These are phyloP conservation scores for Monopterus albus DNA, from an alignment of 2,113 vertebrate genomes.

Conservation along the genomic window DNA sequence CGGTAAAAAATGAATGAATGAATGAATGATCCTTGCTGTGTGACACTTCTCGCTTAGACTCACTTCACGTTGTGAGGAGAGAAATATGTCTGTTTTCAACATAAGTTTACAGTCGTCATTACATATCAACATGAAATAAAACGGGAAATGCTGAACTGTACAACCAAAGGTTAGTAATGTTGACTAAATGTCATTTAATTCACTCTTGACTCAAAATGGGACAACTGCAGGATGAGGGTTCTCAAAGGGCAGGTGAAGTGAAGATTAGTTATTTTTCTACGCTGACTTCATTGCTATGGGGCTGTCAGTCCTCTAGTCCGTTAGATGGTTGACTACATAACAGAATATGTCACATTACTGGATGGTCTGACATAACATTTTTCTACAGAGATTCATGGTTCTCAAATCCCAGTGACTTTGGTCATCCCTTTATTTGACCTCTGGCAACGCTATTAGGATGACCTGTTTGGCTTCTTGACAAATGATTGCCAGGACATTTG, in stretches of 20 bases:
- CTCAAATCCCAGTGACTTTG: too few species aligned
- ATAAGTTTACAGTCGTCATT: neutral
- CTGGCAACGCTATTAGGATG: too few species aligned
- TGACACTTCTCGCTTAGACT: neutral
- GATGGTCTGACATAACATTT: too few species aligned
- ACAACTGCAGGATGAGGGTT: neutral
- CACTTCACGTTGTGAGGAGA: constrained; percentile 1
- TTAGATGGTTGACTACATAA: too few species aligned
- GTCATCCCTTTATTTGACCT: too few species aligned
- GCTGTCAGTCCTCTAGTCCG: too few species aligned
- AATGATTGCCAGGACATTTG: too few species aligned
- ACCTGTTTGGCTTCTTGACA: too few species aligned
- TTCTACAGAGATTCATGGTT: too few species aligned
- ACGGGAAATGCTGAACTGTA: constrained; percentile 14
- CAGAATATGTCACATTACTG: too few species aligned
- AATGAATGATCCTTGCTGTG: constrained; percentile 15
- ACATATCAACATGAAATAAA: neutral
- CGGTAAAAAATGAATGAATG: too few species aligned
- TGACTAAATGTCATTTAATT: neutral
- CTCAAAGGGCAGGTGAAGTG: neutral
- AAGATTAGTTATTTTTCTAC: neutral
- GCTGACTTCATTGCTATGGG: too few species aligned
- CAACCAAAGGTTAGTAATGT: neutral
- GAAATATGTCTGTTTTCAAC: neutral
- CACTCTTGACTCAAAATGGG: neutral